Base-by-base conservation (phyloP, 2,113 vertebrate species). In the Heteronetta atricapilla region DNA sequence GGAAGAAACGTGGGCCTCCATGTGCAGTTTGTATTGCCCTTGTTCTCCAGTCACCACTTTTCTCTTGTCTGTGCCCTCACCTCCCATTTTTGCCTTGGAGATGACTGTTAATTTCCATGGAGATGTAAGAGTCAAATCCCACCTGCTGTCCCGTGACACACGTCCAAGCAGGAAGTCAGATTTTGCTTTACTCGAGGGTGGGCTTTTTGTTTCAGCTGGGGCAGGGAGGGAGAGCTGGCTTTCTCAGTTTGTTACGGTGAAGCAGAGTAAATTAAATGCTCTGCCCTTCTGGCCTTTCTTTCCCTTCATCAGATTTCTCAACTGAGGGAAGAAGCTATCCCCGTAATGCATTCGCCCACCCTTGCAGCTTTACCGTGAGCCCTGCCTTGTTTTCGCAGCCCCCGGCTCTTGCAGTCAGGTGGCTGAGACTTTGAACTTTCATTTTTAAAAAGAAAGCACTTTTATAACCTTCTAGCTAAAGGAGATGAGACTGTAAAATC, bases 21-120 rank as follows among this genome's bases (percentile, higher is more conserved):
- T 0, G 5, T 19, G 31, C 58, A 25, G 33, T 20, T 48, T 26
- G 8, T 6, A 14, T 0, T 3, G 53, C 23, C n/a, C 81, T 29
- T 22, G 13, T 14, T 52, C n/a, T n/a, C 36, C 1, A 0, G 11
- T 26, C n/a, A 40, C 22, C 0, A 0, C 21, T 68, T 23, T 5
- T 8, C 19, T 15, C 66, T 83, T 28, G 13, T 26, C 21, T 60
- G 29, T 13, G 6, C 3, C 26, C 20, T 62, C 13, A 23, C 25
- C 36, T 86, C 60, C 20, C 59, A 21, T 63, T 67, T 73, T 38
- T 11, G 8, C 38, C 53, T 38, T 79, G 67, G 34, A 85, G 13
- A 58, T 26, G 33, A 29, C 46, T 28, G 10, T 6, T 64, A 62
- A 53, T 69, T 89, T 85, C 11, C 1, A 23, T 7, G 3, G 53